phyloP scores from a whole-genome alignment of 92 coral and sea anemone genomes.

The Anthopleura xanthogrammica region DNA sequence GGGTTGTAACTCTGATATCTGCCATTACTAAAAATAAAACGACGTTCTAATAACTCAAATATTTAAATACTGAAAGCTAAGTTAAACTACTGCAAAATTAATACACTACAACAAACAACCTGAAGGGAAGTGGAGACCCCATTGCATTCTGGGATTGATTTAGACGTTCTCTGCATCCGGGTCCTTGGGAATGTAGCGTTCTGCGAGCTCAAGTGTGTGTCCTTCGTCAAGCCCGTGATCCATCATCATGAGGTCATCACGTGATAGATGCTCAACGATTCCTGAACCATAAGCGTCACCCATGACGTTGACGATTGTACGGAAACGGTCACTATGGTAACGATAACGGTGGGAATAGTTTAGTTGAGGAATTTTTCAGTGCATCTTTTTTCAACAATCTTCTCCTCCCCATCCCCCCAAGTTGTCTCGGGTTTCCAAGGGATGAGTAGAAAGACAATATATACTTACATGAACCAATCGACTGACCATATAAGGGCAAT shows the following conservation, averaged over 20 bases:
- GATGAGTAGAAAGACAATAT: not conserved
- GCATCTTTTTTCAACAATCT: not conserved
- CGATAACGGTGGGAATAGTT: not conserved
- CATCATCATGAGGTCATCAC: constrained; percentile 61
- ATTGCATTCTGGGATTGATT: not conserved
- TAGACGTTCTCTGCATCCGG: constrained; percentile 13
- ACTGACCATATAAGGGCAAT: constrained; percentile 89
- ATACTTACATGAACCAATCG: constrained; percentile 95
- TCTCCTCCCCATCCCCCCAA: not conserved
- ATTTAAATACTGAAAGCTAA: too few species aligned
- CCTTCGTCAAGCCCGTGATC: constrained; percentile 49
- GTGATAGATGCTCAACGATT: constrained; percentile 76
- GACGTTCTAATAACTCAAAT: too few species aligned
- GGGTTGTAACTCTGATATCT: too few species aligned
- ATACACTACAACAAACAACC: not conserved
- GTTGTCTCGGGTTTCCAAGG: not conserved
- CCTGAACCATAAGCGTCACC: constrained; percentile 73
- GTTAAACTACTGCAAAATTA: too few species aligned
- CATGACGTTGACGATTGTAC: constrained; percentile 66
- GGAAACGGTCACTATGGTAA: constrained; percentile 62
- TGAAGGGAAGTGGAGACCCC: not conserved
- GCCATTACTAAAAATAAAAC: too few species aligned
- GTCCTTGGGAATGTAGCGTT: constrained; percentile 36
- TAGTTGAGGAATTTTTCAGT: not conserved
- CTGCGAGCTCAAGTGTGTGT: constrained; percentile 31